Conservation (phyloP, 2,113 vertebrate genomes). For the Chunga burmeisteri region DNA sequence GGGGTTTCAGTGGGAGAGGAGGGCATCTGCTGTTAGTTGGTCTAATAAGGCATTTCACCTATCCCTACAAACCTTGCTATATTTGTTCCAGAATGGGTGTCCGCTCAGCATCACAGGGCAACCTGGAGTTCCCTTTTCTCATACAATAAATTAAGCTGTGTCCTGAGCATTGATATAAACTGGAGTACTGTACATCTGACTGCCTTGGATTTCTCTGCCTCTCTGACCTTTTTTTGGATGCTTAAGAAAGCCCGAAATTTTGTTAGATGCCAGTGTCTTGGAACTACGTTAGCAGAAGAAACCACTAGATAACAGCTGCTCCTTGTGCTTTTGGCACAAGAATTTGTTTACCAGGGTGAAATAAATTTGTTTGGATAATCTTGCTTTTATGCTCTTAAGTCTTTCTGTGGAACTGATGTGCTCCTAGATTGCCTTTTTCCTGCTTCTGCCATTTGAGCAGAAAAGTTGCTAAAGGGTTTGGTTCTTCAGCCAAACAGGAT, state of each 20-base stretch:
- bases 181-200: background rate
- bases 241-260: background rate
- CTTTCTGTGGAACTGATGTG: background rate
- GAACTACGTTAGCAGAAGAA: background rate
- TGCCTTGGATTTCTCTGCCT: background rate
- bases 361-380: constrained; percentile 5
- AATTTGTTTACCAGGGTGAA: constrained; percentile 16
- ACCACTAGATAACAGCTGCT: background rate
- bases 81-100: background rate
- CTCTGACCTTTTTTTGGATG: background rate
- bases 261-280: background rate
- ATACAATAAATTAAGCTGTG: background rate
- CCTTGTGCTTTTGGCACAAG: background rate
- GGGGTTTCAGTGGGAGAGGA: background rate
- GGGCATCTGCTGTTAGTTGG: background rate
- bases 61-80: background rate
- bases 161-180: background rate
- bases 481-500: background rate
- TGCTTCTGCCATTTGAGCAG: background rate
- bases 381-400: background rate
- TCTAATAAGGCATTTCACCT: background rate
- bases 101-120: background rate
- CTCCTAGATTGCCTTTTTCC: background rate
- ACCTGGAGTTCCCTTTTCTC: background rate
- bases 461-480: background rate